These are phyloP conservation scores for Gobionotothen gibberifrons DNA, from an alignment of 2,797 vertebrate genomes.

Conservation along the genomic window DNA sequence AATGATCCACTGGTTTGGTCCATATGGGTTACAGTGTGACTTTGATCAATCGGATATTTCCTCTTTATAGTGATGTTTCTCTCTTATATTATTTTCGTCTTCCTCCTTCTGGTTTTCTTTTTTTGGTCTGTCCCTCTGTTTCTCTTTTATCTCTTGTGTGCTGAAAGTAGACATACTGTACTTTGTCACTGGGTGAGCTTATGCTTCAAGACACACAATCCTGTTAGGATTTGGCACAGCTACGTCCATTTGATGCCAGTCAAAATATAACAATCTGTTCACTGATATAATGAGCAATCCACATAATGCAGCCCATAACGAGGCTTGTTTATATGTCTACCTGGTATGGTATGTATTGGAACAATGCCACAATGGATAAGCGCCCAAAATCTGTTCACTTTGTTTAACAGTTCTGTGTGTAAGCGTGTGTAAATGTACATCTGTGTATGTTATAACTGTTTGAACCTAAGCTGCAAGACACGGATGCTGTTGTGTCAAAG, in stretches of 20 bases:
- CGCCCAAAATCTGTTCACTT: constrained; percentile 48
- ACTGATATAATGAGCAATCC: constrained; percentile 59
- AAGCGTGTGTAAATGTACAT: not conserved
- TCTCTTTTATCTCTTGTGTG: constrained; percentile 33
- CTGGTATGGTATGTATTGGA: constrained; percentile 42
- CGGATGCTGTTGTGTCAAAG: constrained; percentile 56
- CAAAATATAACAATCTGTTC: constrained; percentile 77
- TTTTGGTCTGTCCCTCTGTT: constrained; percentile 15
- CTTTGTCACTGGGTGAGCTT: constrained; percentile 69
- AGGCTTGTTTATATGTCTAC: constrained; percentile 62
- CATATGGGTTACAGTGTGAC: constrained; percentile 46
- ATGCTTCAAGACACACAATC: constrained; percentile 82
- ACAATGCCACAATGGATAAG: constrained; percentile 46
- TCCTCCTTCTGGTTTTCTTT: constrained; percentile 19
- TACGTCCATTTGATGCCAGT: constrained; percentile 70
- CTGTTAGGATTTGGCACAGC: constrained; percentile 79
- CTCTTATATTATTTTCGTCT: constrained; percentile 32
- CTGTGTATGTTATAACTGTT: constrained; percentile 22
- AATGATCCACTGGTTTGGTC: constrained; percentile 61
- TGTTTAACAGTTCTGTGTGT: constrained; percentile 32
- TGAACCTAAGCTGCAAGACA: constrained; percentile 50
- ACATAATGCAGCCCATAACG: constrained; percentile 55
- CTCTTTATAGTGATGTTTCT: constrained; percentile 49
- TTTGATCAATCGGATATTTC: constrained; percentile 63
- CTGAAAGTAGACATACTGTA: constrained; percentile 71